Conservation (phyloP, 2,113 vertebrate genomes). For the Haemorhous mexicanus region DNA sequence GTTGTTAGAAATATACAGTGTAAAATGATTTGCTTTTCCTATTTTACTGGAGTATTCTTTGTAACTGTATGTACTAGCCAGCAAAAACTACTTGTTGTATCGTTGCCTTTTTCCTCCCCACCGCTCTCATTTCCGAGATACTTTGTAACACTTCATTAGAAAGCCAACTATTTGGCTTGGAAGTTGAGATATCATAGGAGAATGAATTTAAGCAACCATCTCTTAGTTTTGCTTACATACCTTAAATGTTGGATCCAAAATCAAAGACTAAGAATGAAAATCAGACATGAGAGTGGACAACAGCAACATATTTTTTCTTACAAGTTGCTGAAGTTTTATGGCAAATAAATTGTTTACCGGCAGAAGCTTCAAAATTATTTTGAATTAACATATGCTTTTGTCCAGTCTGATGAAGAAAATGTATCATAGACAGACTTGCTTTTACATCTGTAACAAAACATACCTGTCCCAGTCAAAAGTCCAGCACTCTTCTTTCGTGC, state of each 20-base stretch:
- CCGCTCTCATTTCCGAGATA: background rate
- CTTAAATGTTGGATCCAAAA: constrained; percentile 63
- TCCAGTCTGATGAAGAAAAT: constrained; percentile 74
- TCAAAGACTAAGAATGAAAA: constrained; percentile 64
- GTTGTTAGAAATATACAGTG: background rate
- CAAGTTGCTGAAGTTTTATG: constrained; percentile 72
- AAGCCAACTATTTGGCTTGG: constrained; percentile 6
- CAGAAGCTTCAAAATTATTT: constrained; percentile 63
- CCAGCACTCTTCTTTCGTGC: constrained; percentile 86
- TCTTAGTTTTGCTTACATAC: constrained; percentile 59
- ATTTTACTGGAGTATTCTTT: background rate
- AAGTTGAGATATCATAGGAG: background rate
- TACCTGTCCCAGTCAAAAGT: constrained; percentile 86
- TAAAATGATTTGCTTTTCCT: background rate
- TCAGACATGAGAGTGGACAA: constrained; percentile 68
- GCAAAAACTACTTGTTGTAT: background rate
- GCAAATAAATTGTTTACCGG: constrained; percentile 63
- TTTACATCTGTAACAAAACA: constrained; percentile 76
- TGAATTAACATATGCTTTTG: constrained; percentile 70
- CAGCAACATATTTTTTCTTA: constrained; percentile 69
- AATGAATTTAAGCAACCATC: constrained; percentile 44
- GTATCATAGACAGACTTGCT: constrained; percentile 74
- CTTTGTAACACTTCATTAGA: constrained; percentile 12
- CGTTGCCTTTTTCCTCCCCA: background rate
- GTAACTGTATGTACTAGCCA: background rate